Evolutionary conservation across 2,888 invertebrate species (phyloP), one percentile per base, ranked within the genome.

Genomic region (Coremacera marginata): DNA sequence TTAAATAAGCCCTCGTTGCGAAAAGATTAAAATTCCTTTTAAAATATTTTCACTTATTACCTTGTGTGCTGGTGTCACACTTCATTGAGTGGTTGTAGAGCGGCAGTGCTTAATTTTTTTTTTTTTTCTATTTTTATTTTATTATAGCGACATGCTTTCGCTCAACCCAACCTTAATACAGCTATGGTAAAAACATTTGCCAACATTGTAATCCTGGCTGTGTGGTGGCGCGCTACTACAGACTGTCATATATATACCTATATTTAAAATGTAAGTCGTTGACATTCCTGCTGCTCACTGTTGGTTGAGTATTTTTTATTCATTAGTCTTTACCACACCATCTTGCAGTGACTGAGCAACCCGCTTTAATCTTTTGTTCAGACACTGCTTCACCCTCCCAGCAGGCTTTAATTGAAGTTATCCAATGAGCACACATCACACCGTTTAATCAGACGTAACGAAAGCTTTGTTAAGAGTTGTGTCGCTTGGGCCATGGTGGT

Each of bases 251-350:
- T 37, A 37, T 37, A 37, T 37, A 7, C 44, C 14, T 14, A 44
- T 68, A 34, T 68, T 68, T 68, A 51, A 68, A 67, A 68, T 16
- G 25, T 27, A 68, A 49, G 27, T 51, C 68, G 68, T 68, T 68
- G 68, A 68, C 68, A 27, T 68, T 49, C 51, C 51, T 49, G 51
- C 25, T 51, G 51, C 11, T 16, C 9, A 51, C 51, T 27, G 14
- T 25, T 49, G 49, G 37, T 67, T 34, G 67, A 14, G 25, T 49
- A 67, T 49, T 67, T 49, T 67, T 67, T 44, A 67, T 67, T 44
- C 67, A 44, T 44, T 44, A 44, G 44, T 44, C 44, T 44, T 44
- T 44, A 44, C 44, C 44, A 44, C 14, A 44, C 14, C 44, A 44
- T 44, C 44, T 44, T 44, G 44, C 55, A 55, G 19, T 22, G 22